A percentile compares a stretch with the other conserved stretches of the same genome.
Evolutionary conservation across 2,113 vertebrate genomes (phyloP).

Genomic region (Boleophthalmus pectinirostris): DNA sequence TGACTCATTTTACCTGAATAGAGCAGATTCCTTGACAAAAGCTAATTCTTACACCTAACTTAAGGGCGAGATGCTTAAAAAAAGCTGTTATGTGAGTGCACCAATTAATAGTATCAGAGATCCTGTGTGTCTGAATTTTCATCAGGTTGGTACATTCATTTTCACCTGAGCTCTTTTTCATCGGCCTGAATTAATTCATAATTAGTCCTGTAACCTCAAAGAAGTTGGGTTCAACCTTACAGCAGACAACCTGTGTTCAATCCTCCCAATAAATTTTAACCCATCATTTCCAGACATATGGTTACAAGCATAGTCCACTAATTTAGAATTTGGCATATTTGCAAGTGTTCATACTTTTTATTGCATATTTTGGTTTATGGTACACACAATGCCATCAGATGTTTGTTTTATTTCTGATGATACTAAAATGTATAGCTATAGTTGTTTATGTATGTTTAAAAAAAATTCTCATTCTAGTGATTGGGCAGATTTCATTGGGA

Average conservation of each 20-base stretch:
- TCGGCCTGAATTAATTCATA: constrained; percentile 57
- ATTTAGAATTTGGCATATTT: not conserved
- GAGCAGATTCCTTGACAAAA: not conserved
- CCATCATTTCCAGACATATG: not conserved
- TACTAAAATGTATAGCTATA: not conserved
- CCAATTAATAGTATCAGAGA: not conserved
- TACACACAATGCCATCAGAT: not conserved
- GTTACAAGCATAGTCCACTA: not conserved
- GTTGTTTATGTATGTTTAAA: not conserved
- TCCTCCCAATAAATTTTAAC: constrained; percentile 27
- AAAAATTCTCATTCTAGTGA: not conserved
- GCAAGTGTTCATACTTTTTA: not conserved
- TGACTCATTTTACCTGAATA: not conserved
- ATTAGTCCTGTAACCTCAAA: constrained; percentile 23
- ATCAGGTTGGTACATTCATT: constrained; percentile 66
- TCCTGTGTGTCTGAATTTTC: constrained; percentile 55
- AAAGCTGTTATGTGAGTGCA: constrained; percentile 26
- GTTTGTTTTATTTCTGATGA: not conserved
- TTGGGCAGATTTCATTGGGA: not conserved
- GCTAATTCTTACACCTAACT: not conserved
- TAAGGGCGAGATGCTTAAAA: not conserved
- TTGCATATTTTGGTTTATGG: not conserved
- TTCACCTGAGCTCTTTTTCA: constrained; percentile 65
- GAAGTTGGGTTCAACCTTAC: constrained; percentile 46
- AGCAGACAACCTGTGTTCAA: constrained; percentile 24